Percentiles rank a stretch among this genome's conserved stretches.
Conservation (phyloP, 1,140 invertebrate genomes). For the Mycetomoellerius zeteki region DNA sequence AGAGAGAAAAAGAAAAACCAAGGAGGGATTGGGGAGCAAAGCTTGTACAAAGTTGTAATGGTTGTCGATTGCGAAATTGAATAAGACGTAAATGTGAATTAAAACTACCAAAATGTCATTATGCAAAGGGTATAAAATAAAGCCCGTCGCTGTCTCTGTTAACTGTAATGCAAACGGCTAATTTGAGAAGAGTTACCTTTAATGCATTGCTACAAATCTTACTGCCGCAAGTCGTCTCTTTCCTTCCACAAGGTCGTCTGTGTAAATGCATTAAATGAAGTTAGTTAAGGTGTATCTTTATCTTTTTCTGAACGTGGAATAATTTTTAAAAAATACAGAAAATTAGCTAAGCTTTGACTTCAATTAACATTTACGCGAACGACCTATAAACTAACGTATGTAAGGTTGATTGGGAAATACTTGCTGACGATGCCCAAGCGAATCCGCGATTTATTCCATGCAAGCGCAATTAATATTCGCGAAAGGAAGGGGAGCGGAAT, state of each 20-base stretch:
- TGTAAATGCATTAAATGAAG: neutral
- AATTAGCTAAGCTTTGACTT: slow-evolving; percentile 1
- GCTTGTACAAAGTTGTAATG: neutral
- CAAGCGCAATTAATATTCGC: slow-evolving; percentile 42
- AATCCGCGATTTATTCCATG: slow-evolving; percentile 14
- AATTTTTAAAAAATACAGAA: neutral
- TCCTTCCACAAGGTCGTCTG: slow-evolving; percentile 7
- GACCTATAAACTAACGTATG: slow-evolving; percentile 7
- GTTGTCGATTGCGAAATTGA: slow-evolving; percentile 18
- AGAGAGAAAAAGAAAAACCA: neutral
- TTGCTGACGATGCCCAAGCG: neutral
- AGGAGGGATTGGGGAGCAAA: neutral
- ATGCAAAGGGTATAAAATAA: slow-evolving; percentile 22
- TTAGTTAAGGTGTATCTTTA: neutral
- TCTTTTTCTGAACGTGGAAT: neutral
- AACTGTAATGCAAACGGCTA: slow-evolving; percentile 26
- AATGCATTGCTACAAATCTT: neutral
- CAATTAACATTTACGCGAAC: slow-evolving; percentile 37
- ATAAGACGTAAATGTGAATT: slow-evolving; percentile 21
- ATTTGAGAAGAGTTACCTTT: slow-evolving; percentile 16
- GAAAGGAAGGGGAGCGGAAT: slow-evolving; percentile 22
- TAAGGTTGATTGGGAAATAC: slow-evolving; percentile 15
- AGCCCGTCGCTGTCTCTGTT: neutral
- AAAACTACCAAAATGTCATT: slow-evolving; percentile 39
- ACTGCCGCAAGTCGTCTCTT: neutral